A percentile compares a stretch with the other conserved stretches of the same genome.
These are phyloP conservation scores for Actinemys pallida DNA, from an alignment of 2,113 vertebrate species.

Conservation along the genomic window DNA sequence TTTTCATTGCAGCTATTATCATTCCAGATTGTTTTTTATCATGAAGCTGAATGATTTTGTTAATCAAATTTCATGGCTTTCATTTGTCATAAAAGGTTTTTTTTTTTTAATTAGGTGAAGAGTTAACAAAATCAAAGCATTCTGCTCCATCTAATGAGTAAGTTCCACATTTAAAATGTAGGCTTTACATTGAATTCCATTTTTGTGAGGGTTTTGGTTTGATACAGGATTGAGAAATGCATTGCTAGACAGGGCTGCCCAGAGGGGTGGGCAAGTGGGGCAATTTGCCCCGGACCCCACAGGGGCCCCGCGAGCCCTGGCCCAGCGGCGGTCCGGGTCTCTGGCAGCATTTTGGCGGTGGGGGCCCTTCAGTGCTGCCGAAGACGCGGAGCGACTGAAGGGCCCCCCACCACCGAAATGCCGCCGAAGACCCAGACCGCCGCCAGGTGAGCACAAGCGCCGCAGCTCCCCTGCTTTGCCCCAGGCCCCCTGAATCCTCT, in stretches of 20 bases:
- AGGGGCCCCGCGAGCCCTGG: no score
- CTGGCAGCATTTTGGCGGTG: no score
- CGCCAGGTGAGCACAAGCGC: no score
- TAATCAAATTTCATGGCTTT: constrained; percentile 36
- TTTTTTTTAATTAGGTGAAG: constrained; percentile 87
- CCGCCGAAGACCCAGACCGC: no score
- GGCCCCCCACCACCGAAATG: no score
- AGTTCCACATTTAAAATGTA: constrained; percentile 74
- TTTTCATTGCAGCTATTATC: background rate
- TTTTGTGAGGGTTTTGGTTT: background rate
- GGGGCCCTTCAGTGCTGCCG: no score
- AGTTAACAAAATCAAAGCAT: constrained; percentile 87
- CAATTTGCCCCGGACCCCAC: no score
- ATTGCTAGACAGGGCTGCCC: background rate
- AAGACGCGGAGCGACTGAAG: no score
- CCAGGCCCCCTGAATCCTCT: no score
- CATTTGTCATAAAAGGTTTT: constrained; percentile 3
- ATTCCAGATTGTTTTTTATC: background rate
- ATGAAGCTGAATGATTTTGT: constrained; percentile 37
- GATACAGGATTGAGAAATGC: background rate
- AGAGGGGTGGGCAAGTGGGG: no score
- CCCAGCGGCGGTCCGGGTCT: no score
- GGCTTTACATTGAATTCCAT: background rate
- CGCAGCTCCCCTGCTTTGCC: no score
- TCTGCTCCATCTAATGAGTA: constrained; percentile 87